A percentile compares a stretch with the other conserved stretches of the same genome.
phyloP scores from a whole-genome alignment of 2,888 invertebrate genomes.

The Eristalinus sepulchralis region DNA sequence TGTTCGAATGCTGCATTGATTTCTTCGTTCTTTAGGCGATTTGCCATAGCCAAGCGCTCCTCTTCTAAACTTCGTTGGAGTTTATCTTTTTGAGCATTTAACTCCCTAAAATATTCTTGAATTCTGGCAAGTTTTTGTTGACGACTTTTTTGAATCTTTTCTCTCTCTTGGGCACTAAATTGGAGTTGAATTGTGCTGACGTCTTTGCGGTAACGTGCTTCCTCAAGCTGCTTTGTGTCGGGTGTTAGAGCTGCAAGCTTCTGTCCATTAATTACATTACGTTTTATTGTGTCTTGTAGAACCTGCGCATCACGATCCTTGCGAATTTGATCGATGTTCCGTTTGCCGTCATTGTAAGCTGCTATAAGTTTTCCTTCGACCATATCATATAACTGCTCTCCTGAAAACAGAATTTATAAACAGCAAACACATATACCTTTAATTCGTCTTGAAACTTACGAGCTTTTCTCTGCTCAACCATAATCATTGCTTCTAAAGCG shows the following conservation, averaged over 20 bases:
- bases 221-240: slow-evolving; percentile 81
- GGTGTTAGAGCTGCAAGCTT: slow-evolving; percentile 81
- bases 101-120: slow-evolving; percentile 75
- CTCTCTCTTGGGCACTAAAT: slow-evolving; percentile 78
- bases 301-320: slow-evolving; percentile 79
- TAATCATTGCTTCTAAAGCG: slow-evolving; percentile 77
- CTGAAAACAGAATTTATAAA: slow-evolving; percentile 42
- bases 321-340: slow-evolving; percentile 80
- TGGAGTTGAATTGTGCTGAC: slow-evolving; percentile 81
- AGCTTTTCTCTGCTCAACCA: slow-evolving; percentile 75
- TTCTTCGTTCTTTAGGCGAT: slow-evolving; percentile 76
- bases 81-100: slow-evolving; percentile 73
- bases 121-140: slow-evolving; percentile 76
- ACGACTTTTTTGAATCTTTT: slow-evolving; percentile 75
- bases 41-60: slow-evolving; percentile 74
- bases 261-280: slow-evolving; percentile 81
- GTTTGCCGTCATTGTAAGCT: slow-evolving; percentile 81
- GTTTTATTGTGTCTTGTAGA: slow-evolving; percentile 79
- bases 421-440: background rate
- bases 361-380: slow-evolving; percentile 81
- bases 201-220: slow-evolving; percentile 82
- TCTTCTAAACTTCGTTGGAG: slow-evolving; percentile 72
- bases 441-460: slow-evolving; percentile 70
- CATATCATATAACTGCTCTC: slow-evolving; percentile 78
- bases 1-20: slow-evolving; percentile 73